Conservation (phyloP, 2,113 vertebrate genomes). For the Melanostigma gelatinosum region DNA sequence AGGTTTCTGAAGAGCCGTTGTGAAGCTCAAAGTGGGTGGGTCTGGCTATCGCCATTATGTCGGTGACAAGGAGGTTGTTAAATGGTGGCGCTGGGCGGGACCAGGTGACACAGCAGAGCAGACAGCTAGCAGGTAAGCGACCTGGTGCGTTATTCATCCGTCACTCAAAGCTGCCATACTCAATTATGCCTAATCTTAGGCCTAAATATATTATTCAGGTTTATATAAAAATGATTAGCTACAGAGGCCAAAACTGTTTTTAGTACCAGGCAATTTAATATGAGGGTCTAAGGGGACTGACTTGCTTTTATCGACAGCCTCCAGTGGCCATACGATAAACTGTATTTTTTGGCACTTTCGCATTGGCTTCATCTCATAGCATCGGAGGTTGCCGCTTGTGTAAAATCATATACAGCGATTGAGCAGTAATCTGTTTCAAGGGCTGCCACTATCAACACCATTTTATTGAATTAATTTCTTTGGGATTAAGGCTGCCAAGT, state of each 20-base stretch:
- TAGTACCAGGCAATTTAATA: not conserved
- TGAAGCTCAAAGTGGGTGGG: too few species aligned
- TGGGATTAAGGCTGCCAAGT: slow-evolving; percentile 43
- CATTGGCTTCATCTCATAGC: not conserved
- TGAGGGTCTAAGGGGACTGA: too few species aligned
- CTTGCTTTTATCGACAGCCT: too few species aligned
- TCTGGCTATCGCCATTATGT: too few species aligned
- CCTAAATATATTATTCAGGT: not conserved
- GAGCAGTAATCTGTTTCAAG: slow-evolving; percentile 7
- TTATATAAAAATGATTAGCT: not conserved
- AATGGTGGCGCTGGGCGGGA: too few species aligned
- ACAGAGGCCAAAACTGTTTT: not conserved
- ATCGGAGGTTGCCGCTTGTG: not conserved
- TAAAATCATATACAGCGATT: too few species aligned
- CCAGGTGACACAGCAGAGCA: too few species aligned
- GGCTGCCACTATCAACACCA: not conserved
- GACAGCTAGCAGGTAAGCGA: too few species aligned
- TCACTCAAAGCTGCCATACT: not conserved
- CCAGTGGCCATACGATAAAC: too few species aligned
- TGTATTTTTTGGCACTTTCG: not conserved
- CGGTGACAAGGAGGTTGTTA: too few species aligned
- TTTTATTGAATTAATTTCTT: slow-evolving; percentile 21
- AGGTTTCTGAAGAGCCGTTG: too few species aligned
- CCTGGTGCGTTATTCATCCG: not conserved
- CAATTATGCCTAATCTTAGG: not conserved